phyloP scores from a whole-genome alignment of 1,140 invertebrate genomes.

The Cherax destructor region DNA sequence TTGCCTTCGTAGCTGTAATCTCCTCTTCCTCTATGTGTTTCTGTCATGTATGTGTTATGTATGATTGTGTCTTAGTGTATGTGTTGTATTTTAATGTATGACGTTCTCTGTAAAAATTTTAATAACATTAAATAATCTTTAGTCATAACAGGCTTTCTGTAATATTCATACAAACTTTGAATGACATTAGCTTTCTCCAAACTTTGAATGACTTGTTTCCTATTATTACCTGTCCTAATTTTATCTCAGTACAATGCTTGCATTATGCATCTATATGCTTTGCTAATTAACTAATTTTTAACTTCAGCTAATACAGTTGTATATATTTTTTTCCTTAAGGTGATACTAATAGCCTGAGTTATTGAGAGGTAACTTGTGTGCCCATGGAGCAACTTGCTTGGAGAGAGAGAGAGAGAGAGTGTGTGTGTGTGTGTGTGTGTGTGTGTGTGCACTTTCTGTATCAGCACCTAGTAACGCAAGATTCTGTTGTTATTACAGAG shows the following conservation, averaged over 20 bases:
- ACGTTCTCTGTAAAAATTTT: background rate
- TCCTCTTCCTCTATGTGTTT: background rate
- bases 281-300: background rate
- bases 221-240: background rate
- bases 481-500: conserved; percentile 59
- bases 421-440: too few relatives aligned
- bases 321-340: background rate
- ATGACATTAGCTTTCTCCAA: background rate
- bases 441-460: too few relatives aligned
- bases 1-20: background rate
- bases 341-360: background rate
- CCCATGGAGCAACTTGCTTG: background rate
- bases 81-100: background rate
- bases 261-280: background rate
- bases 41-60: background rate
- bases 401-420: background rate
- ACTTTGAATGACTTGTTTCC: too few relatives aligned
- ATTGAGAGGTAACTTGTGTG: background rate
- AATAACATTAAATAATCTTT: background rate
- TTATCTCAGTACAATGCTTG: too few relatives aligned
- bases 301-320: background rate
- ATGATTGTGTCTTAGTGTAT: conserved; percentile 3
- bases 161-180: background rate
- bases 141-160: background rate
- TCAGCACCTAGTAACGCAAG: conserved; percentile 18